Evolutionary conservation across 2,113 vertebrate genomes (phyloP).

Genomic region (Arothron firmamentum): DNA sequence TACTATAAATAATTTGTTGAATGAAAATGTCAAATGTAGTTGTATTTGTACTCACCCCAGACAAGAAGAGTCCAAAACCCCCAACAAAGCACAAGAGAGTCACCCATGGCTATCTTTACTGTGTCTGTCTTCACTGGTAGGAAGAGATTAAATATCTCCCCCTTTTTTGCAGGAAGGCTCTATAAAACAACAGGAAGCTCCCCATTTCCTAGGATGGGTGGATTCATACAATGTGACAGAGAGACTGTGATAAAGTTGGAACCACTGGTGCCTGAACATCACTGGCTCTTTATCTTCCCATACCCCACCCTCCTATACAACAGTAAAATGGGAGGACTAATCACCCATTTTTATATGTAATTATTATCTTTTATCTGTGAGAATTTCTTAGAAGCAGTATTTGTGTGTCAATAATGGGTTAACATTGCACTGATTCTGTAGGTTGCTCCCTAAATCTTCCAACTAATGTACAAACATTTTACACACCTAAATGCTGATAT

Average conservation of each 20-base stretch:
- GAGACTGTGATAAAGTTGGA: constrained; percentile 57
- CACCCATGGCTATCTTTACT: constrained; percentile 56
- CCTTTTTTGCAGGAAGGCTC: constrained; percentile 70
- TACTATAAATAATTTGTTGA: constrained; percentile 14
- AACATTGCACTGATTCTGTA: not conserved
- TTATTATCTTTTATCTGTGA: no score
- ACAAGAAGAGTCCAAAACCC: constrained; percentile 49
- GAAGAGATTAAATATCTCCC: constrained; percentile 64
- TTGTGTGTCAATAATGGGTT: not conserved
- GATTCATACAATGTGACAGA: constrained; percentile 63
- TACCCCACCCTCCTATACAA: constrained; percentile 1
- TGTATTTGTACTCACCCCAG: constrained; percentile 61
- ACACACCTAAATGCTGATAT: no score
- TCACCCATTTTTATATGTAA: no score
- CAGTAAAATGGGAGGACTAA: no score
- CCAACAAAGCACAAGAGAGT: constrained; percentile 30
- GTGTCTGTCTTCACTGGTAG: constrained; percentile 53
- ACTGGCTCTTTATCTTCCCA: constrained; percentile 7
- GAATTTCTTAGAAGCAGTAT: constrained; percentile 8
- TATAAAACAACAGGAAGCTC: constrained; percentile 77
- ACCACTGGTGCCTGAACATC: constrained; percentile 32
- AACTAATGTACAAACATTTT: no score
- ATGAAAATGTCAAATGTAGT: not conserved
- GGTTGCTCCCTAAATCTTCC: no score
- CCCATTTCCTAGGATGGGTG: constrained; percentile 74